Conservation (phyloP, 2,113 vertebrate species). For the Peromyscus maniculatus region DNA sequence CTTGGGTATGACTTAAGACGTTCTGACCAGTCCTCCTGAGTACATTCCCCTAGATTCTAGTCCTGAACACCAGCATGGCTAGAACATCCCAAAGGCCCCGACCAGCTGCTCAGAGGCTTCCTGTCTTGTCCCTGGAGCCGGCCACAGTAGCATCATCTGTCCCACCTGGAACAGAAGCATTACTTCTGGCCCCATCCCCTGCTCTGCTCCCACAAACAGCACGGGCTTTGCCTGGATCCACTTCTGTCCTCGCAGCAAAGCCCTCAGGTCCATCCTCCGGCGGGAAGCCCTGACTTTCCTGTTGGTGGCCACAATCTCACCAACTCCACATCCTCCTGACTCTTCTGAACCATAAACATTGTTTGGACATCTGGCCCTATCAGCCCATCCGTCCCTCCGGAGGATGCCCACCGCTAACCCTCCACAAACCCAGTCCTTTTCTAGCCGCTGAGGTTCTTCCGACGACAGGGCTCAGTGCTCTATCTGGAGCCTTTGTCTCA, state of each 20-base stretch:
- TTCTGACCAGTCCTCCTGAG: neutral
- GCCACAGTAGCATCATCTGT: neutral
- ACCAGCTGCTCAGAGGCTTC: neutral
- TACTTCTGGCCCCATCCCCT: neutral
- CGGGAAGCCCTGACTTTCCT: neutral
- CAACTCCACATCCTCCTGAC: neutral
- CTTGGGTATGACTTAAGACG: neutral
- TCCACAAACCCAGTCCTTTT: neutral
- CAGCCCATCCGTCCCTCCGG: neutral
- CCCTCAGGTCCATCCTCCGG: neutral
- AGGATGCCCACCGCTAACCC: neutral
- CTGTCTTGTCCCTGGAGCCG: neutral
- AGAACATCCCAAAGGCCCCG: neutral
- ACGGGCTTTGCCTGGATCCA: neutral
- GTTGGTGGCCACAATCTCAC: neutral
- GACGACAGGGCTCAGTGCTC: neutral
- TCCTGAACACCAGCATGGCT: neutral
- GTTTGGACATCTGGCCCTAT: neutral
- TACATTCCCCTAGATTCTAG: neutral
- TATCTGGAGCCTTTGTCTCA: neutral
- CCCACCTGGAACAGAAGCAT: neutral
- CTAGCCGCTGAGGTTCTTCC: neutral
- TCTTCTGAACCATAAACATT: neutral
- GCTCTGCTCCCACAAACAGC: neutral
- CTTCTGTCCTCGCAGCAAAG: neutral